Evolutionary conservation across 2,797 vertebrate genomes (phyloP), one percentile per base, ranked within the genome.

Genomic region (Sebastes cheni): DNA sequence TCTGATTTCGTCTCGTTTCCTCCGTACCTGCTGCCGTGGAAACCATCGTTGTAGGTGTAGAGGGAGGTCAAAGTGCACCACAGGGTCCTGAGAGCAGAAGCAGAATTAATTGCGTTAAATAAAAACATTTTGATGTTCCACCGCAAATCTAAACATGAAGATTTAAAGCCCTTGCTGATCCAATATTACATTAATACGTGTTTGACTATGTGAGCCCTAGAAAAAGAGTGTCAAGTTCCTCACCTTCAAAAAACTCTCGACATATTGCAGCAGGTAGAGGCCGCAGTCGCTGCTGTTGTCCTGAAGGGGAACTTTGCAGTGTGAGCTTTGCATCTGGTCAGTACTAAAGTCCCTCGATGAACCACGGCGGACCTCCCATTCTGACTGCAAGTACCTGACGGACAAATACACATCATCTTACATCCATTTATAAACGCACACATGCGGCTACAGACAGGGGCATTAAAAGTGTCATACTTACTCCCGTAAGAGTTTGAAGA

Each of bases 281-380:
- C 98, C 98, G 82, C 98, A 99, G 89, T 99, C 98, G 67, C 97
- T 99, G 93, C 95, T 97, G 90, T 99, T 99, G 89, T 99, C 96
- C 91, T 99, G 98, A 77, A 98, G 97, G 68, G 98, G 98, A 85
- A 99, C 98, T 83, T 94, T 94, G 79, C 97, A 98, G 88, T 95
- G 96, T 2, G 93, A 95, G 67, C 93, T 93, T 62, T 95, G 92
- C 96, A 99, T 97, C 42, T 95, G 94, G 67, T 97, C 95, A n/a
- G 95, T 95, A 88, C 77, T 96, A 82, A 99, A 99, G 66, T 96
- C 96, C 58, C 96, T 93, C 0, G 34, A 78, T 0, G 95, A 95
- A 86, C 97, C 97, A 64, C 94, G 90, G 79, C 98, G 98, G 18
- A 95, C 95, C 89, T 97, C 96, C 97, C 98, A 99, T 60, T 99